Conservation (phyloP, 1,140 invertebrate species). For the Drosophila repleta region DNA sequence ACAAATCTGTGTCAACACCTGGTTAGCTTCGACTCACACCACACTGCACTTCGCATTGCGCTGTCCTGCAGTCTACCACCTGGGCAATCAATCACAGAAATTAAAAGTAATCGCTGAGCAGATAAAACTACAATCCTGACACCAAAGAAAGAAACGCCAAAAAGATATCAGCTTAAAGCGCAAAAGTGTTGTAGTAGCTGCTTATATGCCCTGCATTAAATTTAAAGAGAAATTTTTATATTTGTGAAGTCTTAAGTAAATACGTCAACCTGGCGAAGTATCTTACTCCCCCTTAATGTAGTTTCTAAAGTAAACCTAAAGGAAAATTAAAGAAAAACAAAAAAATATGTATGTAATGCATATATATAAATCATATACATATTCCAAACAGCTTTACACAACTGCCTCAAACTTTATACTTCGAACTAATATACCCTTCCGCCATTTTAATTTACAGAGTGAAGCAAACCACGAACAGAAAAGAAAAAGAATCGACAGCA, state of each 20-base stretch:
- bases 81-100: slow-evolving; percentile 59
- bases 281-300: too few relatives aligned
- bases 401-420: not conserved
- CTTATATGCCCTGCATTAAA: not conserved
- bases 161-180: not conserved
- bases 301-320: too few relatives aligned
- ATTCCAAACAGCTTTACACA: too few relatives aligned
- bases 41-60: not conserved
- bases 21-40: not conserved
- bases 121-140: slow-evolving; percentile 9
- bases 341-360: too few relatives aligned
- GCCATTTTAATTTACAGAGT: not conserved
- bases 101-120: slow-evolving; percentile 51
- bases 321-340: too few relatives aligned
- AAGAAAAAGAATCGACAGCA: slow-evolving; percentile 14
- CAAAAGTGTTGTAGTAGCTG: not conserved
- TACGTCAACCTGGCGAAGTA: too few relatives aligned
- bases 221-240: not conserved
- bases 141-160: slow-evolving; percentile 18
- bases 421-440: not conserved
- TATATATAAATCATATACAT: too few relatives aligned
- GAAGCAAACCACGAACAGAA: slow-evolving; percentile 1
- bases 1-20: slow-evolving; percentile 4
- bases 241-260: too few relatives aligned
- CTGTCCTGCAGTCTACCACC: not conserved